phyloP scores from a whole-genome alignment of 2,797 vertebrate species.

The Anguilla pacifica region DNA sequence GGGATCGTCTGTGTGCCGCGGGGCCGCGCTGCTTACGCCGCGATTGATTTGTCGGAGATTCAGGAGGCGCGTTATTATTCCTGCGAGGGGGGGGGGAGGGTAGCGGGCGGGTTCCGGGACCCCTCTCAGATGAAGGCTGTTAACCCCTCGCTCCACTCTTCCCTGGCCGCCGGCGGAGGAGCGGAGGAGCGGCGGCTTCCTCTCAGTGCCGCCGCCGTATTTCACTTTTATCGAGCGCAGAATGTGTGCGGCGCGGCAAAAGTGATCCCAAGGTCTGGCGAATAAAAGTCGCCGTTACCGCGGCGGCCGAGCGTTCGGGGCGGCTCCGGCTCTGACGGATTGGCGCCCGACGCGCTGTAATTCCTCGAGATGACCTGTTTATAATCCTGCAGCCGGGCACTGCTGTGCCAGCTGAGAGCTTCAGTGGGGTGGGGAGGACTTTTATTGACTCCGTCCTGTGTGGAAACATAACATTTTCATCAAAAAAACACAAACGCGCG shows the following conservation, averaged over 20 bases:
- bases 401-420: neutral
- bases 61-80: constrained; percentile 34
- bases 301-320: neutral
- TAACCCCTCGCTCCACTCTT: neutral
- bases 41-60: constrained; percentile 43
- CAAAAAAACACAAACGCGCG: neutral
- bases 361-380: constrained; percentile 29
- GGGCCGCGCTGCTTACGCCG: constrained; percentile 33
- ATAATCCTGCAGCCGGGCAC: constrained; percentile 3
- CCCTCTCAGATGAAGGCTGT: constrained; percentile 41
- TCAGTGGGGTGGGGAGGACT: neutral
- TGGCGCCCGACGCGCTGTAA: constrained; percentile 18
- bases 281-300: constrained; percentile 23
- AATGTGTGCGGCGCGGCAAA: neutral
- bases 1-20: constrained; percentile 29
- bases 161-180: neutral
- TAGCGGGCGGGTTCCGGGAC: constrained; percentile 20
- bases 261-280: constrained; percentile 7
- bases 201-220: neutral
- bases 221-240: constrained; percentile 13
- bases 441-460: neutral
- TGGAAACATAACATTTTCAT: constrained; percentile 6
- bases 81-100: neutral
- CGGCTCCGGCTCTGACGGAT: constrained; percentile 17
- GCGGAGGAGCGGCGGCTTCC: neutral